Base-by-base conservation (phyloP, 2,797 vertebrate species). In the Pangasius krempfi region DNA sequence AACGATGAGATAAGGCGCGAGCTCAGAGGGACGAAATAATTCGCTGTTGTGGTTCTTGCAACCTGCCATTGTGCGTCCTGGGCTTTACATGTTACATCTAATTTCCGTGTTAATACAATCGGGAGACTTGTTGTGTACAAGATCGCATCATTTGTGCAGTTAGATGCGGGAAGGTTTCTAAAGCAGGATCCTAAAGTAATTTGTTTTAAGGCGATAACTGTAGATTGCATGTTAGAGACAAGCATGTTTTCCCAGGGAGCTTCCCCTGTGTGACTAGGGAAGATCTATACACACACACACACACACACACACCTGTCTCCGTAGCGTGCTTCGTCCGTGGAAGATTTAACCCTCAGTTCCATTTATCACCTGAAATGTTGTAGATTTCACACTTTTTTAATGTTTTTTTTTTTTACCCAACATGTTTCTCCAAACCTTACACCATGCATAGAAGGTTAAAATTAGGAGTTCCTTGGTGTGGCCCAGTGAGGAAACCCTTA, bases 1-100 rank as follows among this genome's bases (percentile, higher is more conserved):
- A 50, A 64, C 85, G 79, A 88, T 58, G 85, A 88, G 87, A 85
- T 72, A 10, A 56, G 0, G 52, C 68, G 30, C 33, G 68, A 73
- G 84, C 66, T 82, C 76, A 90, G 70, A 90, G 60, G 76, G 70
- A 82, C 83, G 88, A 56, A 80, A 87, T 44, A 76, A 80, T 87
- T 44, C 37, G 90, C 72, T 86, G 88, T 82, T 70, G 90, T 73
- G 64, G 13, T 52, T 25, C 64, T 54, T 88, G 88, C 72, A 89
- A 79, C 84, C 88, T 89, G 94, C 96, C 93, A 96, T 96, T 96
- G 96, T 93, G 91, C 94, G 80, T 87, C 89, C 47, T 64, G 83
- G 33, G 83, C 62, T 88, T 75, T 89, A 75, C 80, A 73, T n/a
- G 54, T 88, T 60, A 5, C 54, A 56, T 87, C 87, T 40, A 14